Evolutionary conservation across 2,888 invertebrate species (phyloP), one percentile per base, ranked within the genome.

Genomic region (Pseudococcus viburni): DNA sequence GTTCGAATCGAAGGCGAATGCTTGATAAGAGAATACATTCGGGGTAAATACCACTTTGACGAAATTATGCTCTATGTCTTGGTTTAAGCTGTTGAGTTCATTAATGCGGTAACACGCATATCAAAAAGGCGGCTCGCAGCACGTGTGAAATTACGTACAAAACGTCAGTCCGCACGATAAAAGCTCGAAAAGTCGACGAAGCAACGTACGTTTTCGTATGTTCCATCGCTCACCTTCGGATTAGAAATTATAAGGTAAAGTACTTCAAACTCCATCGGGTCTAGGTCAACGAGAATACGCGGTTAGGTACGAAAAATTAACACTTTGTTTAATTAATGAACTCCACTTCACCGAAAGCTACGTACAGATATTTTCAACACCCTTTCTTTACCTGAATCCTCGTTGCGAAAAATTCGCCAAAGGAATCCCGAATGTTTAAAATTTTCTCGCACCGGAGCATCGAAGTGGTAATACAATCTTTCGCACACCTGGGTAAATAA

Each of bases 41-140:
- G 8, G 15, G 12, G 73, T 33, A 17, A 33, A 73, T 33, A 73
- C 33, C 73, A 73, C 73, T 33, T 73, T 33, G 11, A 33, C 17
- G 17, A 73, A 73, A 73, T 73, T 33, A 73, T 73, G 17, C 73
- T 73, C 26, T 33, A 73, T 73, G 15, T 73, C 73, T 33, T 33
- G 33, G 33, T 33, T 33, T 73, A 73, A 73, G 73, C 73, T 33
- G 39, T 33, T 17, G 8, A 73, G 73, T 73, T 73, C 73, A 73
- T 73, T 73, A 73, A 73, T 73, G 73, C 73, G 73, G 73, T 73
- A 73, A 33, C 73, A 73, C 73, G 73, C 73, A 33, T 73, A 73
- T 73, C 33, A 33, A 15, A 73, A 73, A 19, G 17, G 17, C 26
- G 17, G 15, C 26, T 17, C 73, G 17, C 6, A 33, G 73, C 17